Conservation (phyloP, 2,888 invertebrate genomes). For the Syrphus vitripennis region DNA sequence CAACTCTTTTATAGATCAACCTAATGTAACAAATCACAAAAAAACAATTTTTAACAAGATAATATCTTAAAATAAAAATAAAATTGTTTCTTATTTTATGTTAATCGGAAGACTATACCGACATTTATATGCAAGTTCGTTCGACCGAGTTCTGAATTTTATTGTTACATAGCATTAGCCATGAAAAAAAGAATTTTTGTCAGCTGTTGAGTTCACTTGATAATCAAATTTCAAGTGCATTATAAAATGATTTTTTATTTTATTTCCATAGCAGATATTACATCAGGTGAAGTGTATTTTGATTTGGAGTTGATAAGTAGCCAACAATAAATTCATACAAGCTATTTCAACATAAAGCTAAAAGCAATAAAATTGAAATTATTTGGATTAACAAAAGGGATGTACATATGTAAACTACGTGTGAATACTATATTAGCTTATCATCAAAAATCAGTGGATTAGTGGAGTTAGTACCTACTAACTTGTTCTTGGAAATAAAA, state of each 20-base stretch:
- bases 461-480: too few relatives aligned
- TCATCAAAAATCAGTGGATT: too few relatives aligned
- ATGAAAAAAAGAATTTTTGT: not conserved
- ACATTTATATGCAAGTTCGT: not conserved
- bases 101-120: too few relatives aligned
- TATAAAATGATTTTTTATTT: constrained; percentile 23
- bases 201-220: constrained; percentile 32
- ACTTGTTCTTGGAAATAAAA: too few relatives aligned
- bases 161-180: not conserved
- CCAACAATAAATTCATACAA: not conserved
- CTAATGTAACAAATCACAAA: too few relatives aligned
- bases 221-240: constrained; percentile 59
- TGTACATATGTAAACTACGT: not conserved
- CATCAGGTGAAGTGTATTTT: constrained; percentile 2
- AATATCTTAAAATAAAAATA: too few relatives aligned
- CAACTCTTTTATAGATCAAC: too few relatives aligned
- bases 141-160: not conserved
- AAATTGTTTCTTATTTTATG: too few relatives aligned
- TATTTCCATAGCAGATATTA: constrained; percentile 13
- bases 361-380: not conserved
- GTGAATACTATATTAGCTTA: too few relatives aligned
- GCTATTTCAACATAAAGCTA: too few relatives aligned
- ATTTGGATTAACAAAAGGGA: not conserved
- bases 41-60: too few relatives aligned
- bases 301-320: constrained; percentile 6